These are phyloP conservation scores for Antigone vipio DNA, from an alignment of 2,113 vertebrate species.

Conservation along the genomic window DNA sequence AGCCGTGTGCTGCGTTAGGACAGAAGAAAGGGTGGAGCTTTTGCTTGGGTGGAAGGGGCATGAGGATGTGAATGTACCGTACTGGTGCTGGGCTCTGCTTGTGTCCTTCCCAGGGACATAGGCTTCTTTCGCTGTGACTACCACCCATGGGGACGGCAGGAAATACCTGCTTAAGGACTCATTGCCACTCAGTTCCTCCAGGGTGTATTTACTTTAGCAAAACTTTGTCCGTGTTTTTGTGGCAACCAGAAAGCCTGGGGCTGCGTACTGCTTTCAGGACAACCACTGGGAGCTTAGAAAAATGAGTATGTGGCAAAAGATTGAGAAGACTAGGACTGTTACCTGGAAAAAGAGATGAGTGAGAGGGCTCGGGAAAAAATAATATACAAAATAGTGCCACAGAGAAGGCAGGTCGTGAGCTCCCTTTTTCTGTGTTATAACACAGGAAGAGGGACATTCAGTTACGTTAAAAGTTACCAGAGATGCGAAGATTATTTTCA, in stretches of 20 bases:
- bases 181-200: not conserved
- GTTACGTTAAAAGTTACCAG: not conserved
- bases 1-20: not conserved
- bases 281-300: not conserved
- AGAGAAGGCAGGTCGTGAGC: not conserved
- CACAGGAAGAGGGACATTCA: not conserved
- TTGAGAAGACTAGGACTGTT: not conserved
- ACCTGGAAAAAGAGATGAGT: not conserved
- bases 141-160: not conserved
- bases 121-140: not conserved
- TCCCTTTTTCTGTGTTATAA: not conserved
- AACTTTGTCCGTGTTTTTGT: not conserved
- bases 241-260: not conserved
- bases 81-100: not conserved
- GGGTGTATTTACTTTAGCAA: not conserved
- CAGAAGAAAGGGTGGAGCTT: slow-evolving; percentile 42
- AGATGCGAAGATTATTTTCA: not conserved
- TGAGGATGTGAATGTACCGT: not conserved
- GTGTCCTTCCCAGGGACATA: not conserved
- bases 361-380: not conserved
- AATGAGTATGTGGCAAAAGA: not conserved
- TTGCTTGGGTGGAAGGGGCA: not conserved
- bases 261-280: not conserved
- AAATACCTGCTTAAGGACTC: not conserved
- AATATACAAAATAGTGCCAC: not conserved